Conservation (phyloP, 2,113 vertebrate genomes). For the Calidris pugnax region DNA sequence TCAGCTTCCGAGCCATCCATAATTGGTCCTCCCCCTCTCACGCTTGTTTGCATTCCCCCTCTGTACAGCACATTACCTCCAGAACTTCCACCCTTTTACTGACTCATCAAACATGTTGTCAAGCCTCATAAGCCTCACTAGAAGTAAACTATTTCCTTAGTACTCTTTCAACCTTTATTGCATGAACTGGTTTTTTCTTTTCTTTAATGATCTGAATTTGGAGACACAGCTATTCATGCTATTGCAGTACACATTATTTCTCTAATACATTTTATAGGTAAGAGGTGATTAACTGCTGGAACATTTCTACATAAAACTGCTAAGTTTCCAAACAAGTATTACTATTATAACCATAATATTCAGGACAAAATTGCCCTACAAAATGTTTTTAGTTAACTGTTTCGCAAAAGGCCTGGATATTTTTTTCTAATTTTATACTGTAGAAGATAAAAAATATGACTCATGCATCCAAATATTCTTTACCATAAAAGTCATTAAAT, state of each 20-base stretch:
- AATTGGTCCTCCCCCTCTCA: background rate
- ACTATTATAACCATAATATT: background rate
- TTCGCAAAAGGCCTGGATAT: background rate
- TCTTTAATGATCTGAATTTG: background rate
- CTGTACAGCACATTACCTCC: background rate
- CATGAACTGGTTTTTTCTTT: background rate
- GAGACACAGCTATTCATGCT: background rate
- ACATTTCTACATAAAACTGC: background rate
- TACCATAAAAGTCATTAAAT: background rate
- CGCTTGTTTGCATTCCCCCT: background rate
- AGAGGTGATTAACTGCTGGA: background rate
- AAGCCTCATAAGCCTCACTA: background rate
- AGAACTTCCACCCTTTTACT: background rate
- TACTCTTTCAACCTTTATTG: background rate
- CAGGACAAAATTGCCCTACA: background rate
- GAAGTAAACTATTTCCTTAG: background rate
- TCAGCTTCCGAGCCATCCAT: background rate
- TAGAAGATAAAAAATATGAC: background rate
- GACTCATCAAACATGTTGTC: background rate
- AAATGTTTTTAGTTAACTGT: background rate
- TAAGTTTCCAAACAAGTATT: background rate
- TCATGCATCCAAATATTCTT: background rate
- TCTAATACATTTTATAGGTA: background rate
- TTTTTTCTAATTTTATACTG: too few relatives aligned
- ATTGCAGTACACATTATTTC: background rate